Base-by-base conservation (phyloP, 2,888 invertebrate genomes). In the Trichopoda pennipes region DNA sequence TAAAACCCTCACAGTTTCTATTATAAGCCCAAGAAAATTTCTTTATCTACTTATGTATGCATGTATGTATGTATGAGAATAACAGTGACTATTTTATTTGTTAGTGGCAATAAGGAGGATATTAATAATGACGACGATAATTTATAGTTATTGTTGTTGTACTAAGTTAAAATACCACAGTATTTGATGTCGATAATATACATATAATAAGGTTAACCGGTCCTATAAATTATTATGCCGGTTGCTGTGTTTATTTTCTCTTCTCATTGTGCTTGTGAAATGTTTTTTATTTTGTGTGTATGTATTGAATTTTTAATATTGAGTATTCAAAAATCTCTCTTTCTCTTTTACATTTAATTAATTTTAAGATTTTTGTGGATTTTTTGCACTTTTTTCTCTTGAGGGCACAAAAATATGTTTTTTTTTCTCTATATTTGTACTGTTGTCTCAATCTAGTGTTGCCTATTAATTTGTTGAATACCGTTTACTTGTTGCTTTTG, bases 191-290 rank as follows among this genome's bases (percentile, higher is more conserved):
- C 7, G 10, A 38, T 38, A 38, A 38, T 14, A 7, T 47, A 1
- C 3, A 19, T 7, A 9, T 35, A 44, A 21, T 35, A 44, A 28
- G 8, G 12, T 53, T 23, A 60, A 72, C 74, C 75, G 66, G 75
- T 77, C 56, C 21, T 56, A 51, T 32, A 69, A 51, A 78, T 28
- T 78, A 78, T 56, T 78, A 75, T 79, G 79, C 82, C 82, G 82
- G 82, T 61, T 72, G 75, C 61, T 75, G 66, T 44, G 51, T n/a
- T 64, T 38, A 64, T 23, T 44, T 60, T 49, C 28, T 47, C 14
- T 44, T 28, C 14, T 17, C 58, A 47, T 61, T 44, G 8, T 2
- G 42, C 7, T 38, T 49, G 1, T 56, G 7, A 49, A 49, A 10
- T 58, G 8, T 32, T 19, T 55, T 28, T 49, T 49, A 14, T 63